Percentiles rank a stretch among this genome's conserved stretches.
Evolutionary conservation across 2,888 invertebrate genomes (phyloP).

Genomic region (Doris montereyensis): DNA sequence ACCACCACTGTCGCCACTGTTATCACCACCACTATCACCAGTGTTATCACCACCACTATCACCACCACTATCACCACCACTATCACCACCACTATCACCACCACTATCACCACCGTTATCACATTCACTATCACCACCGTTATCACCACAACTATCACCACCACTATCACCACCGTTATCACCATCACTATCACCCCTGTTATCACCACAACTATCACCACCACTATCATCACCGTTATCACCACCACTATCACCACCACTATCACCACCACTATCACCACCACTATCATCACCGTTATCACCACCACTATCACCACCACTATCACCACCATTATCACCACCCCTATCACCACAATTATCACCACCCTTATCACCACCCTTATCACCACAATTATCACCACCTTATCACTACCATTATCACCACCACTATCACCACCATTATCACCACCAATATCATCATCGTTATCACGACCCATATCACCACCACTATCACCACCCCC

Average conservation of each 20-base stretch:
- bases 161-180: neutral
- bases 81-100: too few species aligned
- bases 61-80: too few species aligned
- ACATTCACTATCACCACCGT: too few species aligned
- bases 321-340: neutral
- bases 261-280: neutral
- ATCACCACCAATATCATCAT: neutral
- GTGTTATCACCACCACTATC: too few species aligned
- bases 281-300: neutral
- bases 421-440: neutral
- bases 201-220: neutral
- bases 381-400: neutral
- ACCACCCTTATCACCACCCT: conserved; percentile 37
- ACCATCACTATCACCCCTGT: neutral
- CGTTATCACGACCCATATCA: neutral
- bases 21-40: neutral
- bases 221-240: neutral
- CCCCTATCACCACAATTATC: neutral
- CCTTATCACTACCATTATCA: neutral
- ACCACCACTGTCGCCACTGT: neutral
- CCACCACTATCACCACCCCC: neutral
- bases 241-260: neutral
- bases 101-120: too few species aligned
- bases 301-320: neutral
- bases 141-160: neutral